Evolutionary conservation across 2,797 vertebrate genomes (phyloP).

Genomic region (Vireo griseus): DNA sequence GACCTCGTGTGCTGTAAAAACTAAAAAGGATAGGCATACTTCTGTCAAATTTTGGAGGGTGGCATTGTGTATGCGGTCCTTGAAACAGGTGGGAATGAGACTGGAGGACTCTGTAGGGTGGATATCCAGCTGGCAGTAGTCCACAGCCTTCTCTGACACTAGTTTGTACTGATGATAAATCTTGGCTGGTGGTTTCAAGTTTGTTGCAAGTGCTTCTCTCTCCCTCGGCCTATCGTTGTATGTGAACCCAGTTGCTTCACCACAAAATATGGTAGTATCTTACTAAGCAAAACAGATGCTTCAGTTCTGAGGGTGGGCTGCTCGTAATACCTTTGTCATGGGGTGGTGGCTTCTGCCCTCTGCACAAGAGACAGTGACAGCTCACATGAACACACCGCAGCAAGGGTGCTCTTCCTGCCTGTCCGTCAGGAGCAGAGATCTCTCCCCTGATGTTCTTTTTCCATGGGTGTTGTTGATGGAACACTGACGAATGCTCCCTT

Average conservation of each 20-base stretch:
- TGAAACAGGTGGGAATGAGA: not conserved
- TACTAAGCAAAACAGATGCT: not conserved
- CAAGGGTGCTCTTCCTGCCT: not conserved
- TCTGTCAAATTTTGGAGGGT: not conserved
- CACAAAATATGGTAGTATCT: not conserved
- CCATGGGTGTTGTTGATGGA: not conserved
- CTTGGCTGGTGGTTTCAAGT: not conserved
- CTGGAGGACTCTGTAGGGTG: not conserved
- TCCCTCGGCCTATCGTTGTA: not conserved
- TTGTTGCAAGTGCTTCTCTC: not conserved
- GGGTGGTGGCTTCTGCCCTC: not conserved
- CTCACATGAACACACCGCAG: fast-evolving
- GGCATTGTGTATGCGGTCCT: fast-evolving
- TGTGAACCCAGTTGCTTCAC: fast-evolving
- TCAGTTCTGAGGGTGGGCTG: not conserved
- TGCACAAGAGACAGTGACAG: not conserved
- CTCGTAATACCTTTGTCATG: not conserved
- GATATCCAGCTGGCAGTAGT: not conserved
- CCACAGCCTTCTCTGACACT: not conserved
- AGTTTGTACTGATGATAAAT: not conserved
- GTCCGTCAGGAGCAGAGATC: not conserved
- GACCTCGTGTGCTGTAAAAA: not conserved
- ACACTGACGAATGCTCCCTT: fast-evolving
- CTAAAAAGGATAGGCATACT: not conserved
- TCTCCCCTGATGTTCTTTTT: not conserved